Percentiles rank a stretch among this genome's conserved stretches.
Conservation (phyloP, 2,797 vertebrate species). For the Pangasius djambal region DNA sequence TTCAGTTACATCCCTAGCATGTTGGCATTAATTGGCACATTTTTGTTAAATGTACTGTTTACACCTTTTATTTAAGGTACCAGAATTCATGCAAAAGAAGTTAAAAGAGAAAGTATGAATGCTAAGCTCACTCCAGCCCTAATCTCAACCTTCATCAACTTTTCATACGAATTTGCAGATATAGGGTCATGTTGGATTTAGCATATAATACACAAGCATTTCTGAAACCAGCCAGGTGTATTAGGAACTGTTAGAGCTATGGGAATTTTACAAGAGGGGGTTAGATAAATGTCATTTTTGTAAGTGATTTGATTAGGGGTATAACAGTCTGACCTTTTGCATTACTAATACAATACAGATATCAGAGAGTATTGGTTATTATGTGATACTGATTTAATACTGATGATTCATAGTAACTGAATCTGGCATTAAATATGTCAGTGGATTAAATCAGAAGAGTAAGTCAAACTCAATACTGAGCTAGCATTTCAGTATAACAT, state of each 20-base stretch:
- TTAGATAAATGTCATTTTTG: background rate
- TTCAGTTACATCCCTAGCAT: background rate
- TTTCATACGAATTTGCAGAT: background rate
- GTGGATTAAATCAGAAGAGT: background rate
- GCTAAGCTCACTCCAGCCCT: background rate
- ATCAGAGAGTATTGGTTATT: background rate
- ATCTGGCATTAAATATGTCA: background rate
- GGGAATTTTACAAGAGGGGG: background rate
- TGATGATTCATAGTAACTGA: background rate
- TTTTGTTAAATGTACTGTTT: background rate
- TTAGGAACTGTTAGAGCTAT: background rate
- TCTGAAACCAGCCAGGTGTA: background rate
- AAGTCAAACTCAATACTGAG: background rate
- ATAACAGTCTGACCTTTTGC: background rate
- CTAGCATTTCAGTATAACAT: background rate
- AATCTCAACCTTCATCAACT: background rate
- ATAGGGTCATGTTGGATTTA: background rate
- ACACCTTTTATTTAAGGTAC: background rate
- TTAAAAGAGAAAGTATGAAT: background rate
- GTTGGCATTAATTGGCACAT: background rate
- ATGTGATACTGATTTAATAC: background rate
- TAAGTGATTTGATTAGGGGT: background rate
- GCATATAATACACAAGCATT: background rate
- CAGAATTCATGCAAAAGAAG: background rate
- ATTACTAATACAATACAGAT: background rate